Evolutionary conservation across 1,140 invertebrate genomes (phyloP), one percentile per base, ranked within the genome.

Genomic region (Lasioglossum albipes): DNA sequence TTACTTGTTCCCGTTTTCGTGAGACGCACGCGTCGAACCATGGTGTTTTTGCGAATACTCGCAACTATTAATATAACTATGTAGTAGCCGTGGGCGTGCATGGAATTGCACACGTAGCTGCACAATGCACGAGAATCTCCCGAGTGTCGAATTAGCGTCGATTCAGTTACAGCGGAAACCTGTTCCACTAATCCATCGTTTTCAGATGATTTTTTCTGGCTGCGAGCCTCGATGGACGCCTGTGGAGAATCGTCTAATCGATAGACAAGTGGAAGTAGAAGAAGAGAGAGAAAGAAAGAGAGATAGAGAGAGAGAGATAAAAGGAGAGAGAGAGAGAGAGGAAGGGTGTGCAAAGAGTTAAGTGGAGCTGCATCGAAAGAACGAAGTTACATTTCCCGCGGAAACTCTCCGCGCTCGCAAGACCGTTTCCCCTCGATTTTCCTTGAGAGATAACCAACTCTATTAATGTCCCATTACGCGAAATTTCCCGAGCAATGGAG

Each of bases 41-140:
- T 10, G 61, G 54, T 68, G 57, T 68, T 73, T 84, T 78, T 70
- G 36, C 31, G 65, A 45, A 70, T 65, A 61, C 79, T 59, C 61
- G 75, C 27, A 13, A 45, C 42, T 82, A 54, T 82, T 81, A 77
- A 82, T 79, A 82, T 74, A 84, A 84, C 2, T 31, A 49, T 45
- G 54, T 70, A 69, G 54, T 70, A 69, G 69, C 36, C 42, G 22
- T 20, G 66, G 73, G 69, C 41, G 49, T 78, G 69, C 13, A 20
- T 22, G 66, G 70, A 82, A 79, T 84, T 71, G 76, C 82, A 79
- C 42, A 67, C 49, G 3, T 36, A 2, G 12, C 20, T 5, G 41
- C 41, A 31, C 9, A 61, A 66, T 45, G 42, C 18, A 49, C 41
- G 31, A 22, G 31, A 59, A 20, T 4, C 66, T 67, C 74, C 52